These are phyloP conservation scores for Drosophila sproati DNA, from an alignment of 1,140 invertebrate species.

Conservation along the genomic window DNA sequence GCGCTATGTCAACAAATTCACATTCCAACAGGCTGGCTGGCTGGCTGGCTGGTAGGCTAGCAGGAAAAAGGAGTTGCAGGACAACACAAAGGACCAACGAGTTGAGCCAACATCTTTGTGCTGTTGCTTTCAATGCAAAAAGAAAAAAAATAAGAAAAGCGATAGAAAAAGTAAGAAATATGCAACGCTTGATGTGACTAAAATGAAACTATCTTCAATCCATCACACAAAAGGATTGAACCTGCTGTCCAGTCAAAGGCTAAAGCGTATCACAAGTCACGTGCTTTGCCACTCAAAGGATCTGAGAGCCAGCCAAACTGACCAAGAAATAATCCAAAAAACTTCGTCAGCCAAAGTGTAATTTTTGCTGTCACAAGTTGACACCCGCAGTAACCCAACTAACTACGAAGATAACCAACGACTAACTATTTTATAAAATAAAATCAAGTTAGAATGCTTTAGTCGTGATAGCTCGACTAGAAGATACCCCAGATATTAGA, in stretches of 20 bases:
- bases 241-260: conserved; percentile 1
- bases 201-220: conserved; percentile 32
- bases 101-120: conserved; percentile 39
- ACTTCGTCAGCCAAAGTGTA: conserved; percentile 23
- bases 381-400: conserved; percentile 42
- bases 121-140: conserved; percentile 36
- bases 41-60: too few species aligned
- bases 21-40: conserved; percentile 40
- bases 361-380: conserved; percentile 47
- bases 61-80: not conserved
- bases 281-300: conserved; percentile 21
- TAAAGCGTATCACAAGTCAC: conserved; percentile 29
- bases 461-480: not conserved
- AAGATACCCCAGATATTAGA: not conserved
- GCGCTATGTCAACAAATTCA: conserved; percentile 77
- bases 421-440: conserved; percentile 25
- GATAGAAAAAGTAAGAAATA: conserved; percentile 1
- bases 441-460: not conserved
- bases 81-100: conserved; percentile 48
- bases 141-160: conserved; percentile 3
- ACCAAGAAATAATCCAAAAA: conserved; percentile 1
- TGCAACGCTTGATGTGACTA: conserved; percentile 22
- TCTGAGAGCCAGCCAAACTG: conserved; percentile 3
- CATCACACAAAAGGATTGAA: conserved; percentile 28
- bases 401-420: conserved; percentile 27